Percentiles rank a stretch among this genome's conserved stretches.
Conservation (phyloP, 92 coral and sea anemone species). For the Muricea muricata region DNA sequence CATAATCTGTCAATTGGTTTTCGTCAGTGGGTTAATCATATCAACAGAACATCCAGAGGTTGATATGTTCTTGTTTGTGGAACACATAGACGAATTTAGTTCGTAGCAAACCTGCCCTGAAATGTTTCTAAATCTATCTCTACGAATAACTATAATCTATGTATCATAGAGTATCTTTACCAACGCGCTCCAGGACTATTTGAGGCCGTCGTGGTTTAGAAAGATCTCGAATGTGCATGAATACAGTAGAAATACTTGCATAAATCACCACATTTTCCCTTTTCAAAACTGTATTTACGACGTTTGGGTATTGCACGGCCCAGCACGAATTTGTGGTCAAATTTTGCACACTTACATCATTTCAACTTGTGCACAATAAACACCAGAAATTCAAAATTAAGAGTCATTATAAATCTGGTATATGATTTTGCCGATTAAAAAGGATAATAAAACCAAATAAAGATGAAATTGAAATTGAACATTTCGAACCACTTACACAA, state of each 20-base stretch:
- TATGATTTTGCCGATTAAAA: no score
- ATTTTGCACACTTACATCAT: neutral
- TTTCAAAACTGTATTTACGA: no score
- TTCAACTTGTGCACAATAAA: no score
- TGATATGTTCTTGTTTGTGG: neutral
- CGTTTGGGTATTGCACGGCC: no score
- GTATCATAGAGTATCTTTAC: neutral
- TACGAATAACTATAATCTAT: neutral
- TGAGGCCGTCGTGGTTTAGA: neutral
- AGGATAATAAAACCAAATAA: no score
- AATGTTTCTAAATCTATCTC: neutral
- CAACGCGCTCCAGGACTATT: neutral
- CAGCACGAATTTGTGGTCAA: no score
- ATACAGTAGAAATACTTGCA: no score
- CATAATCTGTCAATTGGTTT: constrained; percentile 16
- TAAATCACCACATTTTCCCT: neutral
- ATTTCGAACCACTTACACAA: no score
- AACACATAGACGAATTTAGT: neutral
- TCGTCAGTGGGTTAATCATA: neutral
- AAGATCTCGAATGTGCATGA: neutral
- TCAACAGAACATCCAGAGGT: neutral
- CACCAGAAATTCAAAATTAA: no score
- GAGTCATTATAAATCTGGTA: no score
- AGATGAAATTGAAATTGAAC: no score
- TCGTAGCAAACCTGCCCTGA: neutral